Evolutionary conservation across 1,140 invertebrate genomes (phyloP), one percentile per base, ranked within the genome.

Genomic region (Zaprionus gabonicus): DNA sequence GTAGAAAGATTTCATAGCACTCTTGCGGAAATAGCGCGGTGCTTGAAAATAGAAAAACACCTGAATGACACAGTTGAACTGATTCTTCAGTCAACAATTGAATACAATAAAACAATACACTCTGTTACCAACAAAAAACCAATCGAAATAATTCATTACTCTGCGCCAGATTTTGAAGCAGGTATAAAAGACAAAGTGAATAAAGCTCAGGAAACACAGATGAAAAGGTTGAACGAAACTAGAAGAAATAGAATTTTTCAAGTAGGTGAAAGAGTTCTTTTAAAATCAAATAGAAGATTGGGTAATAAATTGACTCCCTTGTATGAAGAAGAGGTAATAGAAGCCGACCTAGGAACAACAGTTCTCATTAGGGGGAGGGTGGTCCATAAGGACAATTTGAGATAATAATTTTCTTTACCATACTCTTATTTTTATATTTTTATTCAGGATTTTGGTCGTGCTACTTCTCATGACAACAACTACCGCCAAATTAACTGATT

Each of bases 1-100:
- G 53, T 76, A 20, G 65, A 76, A 27, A 71, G 79, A 34, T 76
- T 79, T 57, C 53, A 81, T 34, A 78, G 71, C 25, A 76, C 68
- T 4, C 20, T 79, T 25, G 28, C 60, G 10, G 59, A 79, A 58
- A 68, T 72, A 2, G 67, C 63, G 10, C n/a, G 59, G 23, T 80
- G 79, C 51, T 49, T 76, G 7, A 81, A 70, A 58, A 28, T 76
- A 13, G 71, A 78, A 57, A 63, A 75, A 34, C 31, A 51, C 17
- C 10, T 65, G 4, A 51, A 34, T 10, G 69, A 80, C 15, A 81
- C 55, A 23, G 41, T 71, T 25, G 51, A 79, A 17, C 13, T 76
- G 12, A 74, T 70, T 15, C 25, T 72, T 53, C 57, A 41, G 3
- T 23, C 65, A 17, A 76, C 67, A 5, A 13, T 51, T 23, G 46